These are phyloP conservation scores for Gopherus flavomarginatus DNA, from an alignment of 2,113 vertebrate species.

Conservation along the genomic window DNA sequence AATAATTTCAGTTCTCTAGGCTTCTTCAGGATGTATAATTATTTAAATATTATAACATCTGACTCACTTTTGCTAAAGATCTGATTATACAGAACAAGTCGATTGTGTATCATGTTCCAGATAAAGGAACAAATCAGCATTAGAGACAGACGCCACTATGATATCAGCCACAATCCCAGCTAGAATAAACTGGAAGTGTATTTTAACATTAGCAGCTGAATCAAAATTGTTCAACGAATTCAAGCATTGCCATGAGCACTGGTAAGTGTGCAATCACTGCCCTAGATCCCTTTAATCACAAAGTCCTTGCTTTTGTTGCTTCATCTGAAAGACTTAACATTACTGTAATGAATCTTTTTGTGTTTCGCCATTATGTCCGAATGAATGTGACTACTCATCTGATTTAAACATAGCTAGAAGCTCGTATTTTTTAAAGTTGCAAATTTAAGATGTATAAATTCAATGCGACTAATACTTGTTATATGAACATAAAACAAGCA, in stretches of 20 bases:
- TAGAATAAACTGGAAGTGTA: background rate
- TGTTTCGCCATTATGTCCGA: background rate
- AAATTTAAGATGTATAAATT: background rate
- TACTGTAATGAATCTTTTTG: conserved; percentile 31
- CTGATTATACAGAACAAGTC: background rate
- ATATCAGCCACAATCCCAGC: background rate
- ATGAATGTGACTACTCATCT: background rate
- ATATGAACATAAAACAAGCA: background rate
- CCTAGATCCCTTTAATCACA: background rate
- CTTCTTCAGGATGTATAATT: background rate
- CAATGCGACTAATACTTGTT: background rate
- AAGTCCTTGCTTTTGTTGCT: conserved; percentile 25
- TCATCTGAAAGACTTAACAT: conserved; percentile 9
- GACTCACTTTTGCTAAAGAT: background rate
- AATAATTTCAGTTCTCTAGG: background rate
- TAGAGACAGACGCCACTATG: background rate
- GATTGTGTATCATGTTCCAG: no score
- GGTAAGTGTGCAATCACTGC: background rate
- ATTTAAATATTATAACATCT: background rate
- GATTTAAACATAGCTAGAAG: background rate
- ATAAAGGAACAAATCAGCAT: background rate
- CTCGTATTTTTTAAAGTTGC: conserved; percentile 25
- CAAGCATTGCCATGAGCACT: background rate
- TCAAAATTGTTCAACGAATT: background rate
- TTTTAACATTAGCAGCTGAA: background rate